Conservation (phyloP, 2,113 vertebrate species). For the Micronycteris hirsuta region DNA sequence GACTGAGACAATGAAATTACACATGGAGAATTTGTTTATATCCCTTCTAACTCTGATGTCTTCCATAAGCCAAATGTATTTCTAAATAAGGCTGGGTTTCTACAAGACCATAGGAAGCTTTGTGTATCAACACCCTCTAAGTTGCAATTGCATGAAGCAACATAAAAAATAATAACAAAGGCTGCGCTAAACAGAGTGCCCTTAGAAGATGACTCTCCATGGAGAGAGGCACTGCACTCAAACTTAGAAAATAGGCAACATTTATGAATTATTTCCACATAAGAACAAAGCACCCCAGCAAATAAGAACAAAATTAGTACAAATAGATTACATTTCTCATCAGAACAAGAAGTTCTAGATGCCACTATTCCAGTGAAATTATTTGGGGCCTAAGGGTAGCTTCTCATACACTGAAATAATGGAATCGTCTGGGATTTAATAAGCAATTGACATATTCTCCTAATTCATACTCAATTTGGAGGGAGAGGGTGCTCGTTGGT, state of each 20-base stretch:
- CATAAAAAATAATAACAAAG: conserved; percentile 80
- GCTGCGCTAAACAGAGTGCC: conserved; percentile 75
- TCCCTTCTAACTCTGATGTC: conserved; percentile 73
- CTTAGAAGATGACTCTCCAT: conserved; percentile 77
- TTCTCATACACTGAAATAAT: conserved; percentile 1
- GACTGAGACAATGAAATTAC: conserved; percentile 73
- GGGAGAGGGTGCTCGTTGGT: neutral
- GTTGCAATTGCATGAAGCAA: conserved; percentile 75
- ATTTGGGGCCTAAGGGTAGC: neutral
- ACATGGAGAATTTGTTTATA: conserved; percentile 52
- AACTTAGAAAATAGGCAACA: conserved; percentile 70
- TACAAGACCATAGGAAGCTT: conserved; percentile 78
- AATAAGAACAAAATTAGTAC: conserved; percentile 57
- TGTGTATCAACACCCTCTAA: conserved; percentile 68
- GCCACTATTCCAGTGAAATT: neutral
- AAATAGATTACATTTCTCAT: neutral
- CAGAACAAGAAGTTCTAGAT: conserved; percentile 20
- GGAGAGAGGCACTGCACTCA: conserved; percentile 66
- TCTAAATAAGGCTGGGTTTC: conserved; percentile 79
- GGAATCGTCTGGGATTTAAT: conserved; percentile 17
- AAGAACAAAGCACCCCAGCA: conserved; percentile 58
- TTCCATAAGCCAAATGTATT: conserved; percentile 78
- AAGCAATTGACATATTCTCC: conserved; percentile 53
- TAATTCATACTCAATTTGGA: neutral
- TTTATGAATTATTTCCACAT: conserved; percentile 75